A percentile compares a stretch with the other conserved stretches of the same genome.
Evolutionary conservation across 2,113 vertebrate species (phyloP).

Genomic region (Takifugu bimaculatus): DNA sequence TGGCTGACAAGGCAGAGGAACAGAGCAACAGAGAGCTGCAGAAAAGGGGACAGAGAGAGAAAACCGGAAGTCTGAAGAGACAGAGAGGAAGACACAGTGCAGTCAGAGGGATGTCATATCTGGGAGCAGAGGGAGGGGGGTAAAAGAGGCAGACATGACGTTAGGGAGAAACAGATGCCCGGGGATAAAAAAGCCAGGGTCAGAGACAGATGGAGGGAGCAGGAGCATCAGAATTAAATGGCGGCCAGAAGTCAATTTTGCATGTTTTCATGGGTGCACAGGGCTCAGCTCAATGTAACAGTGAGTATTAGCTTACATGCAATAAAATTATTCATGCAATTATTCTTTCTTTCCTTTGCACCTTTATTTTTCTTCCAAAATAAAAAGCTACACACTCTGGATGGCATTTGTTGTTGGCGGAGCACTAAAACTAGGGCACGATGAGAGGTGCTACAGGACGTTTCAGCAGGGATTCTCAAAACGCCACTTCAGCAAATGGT

Average conservation of each 20-base stretch:
- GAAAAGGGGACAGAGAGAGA: background rate
- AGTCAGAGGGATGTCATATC: slow-evolving; percentile 13
- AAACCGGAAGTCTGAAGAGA: slow-evolving; percentile 8
- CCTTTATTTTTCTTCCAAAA: slow-evolving; percentile 3
- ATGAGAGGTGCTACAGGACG: slow-evolving; percentile 36
- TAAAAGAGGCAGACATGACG: slow-evolving; percentile 42
- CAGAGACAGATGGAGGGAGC: slow-evolving; percentile 24
- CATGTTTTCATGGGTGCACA: too few relatives aligned
- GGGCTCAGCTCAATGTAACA: slow-evolving; percentile 11
- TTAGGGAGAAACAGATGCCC: slow-evolving; percentile 52
- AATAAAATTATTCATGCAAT: too few relatives aligned
- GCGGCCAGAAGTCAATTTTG: background rate
- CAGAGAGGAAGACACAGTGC: slow-evolving; percentile 12
- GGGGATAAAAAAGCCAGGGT: slow-evolving; percentile 40
- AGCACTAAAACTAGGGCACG: slow-evolving; percentile 25
- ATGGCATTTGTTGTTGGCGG: slow-evolving; percentile 3
- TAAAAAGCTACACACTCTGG: slow-evolving; percentile 8
- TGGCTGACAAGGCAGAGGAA: background rate
- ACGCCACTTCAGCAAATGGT: slow-evolving; percentile 60
- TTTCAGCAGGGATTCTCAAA: slow-evolving; percentile 60
- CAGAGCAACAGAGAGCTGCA: background rate
- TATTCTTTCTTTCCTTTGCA: background rate
- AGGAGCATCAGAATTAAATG: background rate
- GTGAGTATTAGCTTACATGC: background rate
- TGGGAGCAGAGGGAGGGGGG: slow-evolving; percentile 9